Conservation (phyloP, 1,140 invertebrate species). For the Augochlora pura region DNA sequence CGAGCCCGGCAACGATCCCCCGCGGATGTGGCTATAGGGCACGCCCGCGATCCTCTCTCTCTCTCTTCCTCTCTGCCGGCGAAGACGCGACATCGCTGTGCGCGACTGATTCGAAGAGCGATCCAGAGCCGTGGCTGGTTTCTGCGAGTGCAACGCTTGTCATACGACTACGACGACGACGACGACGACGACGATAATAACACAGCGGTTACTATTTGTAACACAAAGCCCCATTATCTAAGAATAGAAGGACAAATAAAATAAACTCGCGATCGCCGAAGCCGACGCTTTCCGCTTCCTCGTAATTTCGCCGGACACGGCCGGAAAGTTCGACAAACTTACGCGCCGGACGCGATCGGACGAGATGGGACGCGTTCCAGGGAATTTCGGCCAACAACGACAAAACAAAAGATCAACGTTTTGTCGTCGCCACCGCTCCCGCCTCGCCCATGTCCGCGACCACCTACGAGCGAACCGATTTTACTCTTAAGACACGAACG, state of each 20-base stretch:
- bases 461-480: no score
- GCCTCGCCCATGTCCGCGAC: no score
- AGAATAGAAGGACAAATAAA: constrained; percentile 8
- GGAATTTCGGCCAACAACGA: no score
- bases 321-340: not conserved
- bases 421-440: no score
- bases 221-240: constrained; percentile 12
- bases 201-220: constrained; percentile 9
- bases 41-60: not conserved
- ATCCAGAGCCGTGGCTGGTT: not conserved
- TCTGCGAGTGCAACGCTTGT: not conserved
- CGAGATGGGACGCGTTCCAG: no score
- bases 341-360: no score
- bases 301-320: not conserved
- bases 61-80: not conserved
- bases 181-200: constrained; percentile 5
- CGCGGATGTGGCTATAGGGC: not conserved
- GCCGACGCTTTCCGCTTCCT: not conserved
- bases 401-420: no score
- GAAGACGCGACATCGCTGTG: constrained; percentile 14
- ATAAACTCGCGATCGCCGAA: not conserved
- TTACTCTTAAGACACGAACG: no score
- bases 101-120: no score
- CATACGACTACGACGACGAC: not conserved
- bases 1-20: no score